Evolutionary conservation across 2,113 vertebrate species (phyloP).

Genomic region (Dromaius novaehollandiae): DNA sequence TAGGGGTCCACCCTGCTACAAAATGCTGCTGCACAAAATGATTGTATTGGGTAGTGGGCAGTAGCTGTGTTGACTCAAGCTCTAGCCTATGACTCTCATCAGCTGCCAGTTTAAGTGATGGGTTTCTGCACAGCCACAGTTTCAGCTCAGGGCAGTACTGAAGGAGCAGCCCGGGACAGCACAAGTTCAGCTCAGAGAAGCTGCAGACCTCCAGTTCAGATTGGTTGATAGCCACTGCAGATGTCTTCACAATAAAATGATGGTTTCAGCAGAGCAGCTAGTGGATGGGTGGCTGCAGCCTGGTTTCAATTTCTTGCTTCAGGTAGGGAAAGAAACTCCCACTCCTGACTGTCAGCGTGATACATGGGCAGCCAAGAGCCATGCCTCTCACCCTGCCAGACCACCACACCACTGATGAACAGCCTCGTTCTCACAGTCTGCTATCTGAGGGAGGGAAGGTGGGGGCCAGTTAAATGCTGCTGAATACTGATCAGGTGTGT

Average conservation of each 20-base stretch:
- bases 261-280: background rate
- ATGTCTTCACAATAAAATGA: background rate
- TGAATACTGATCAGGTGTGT: background rate
- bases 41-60: background rate
- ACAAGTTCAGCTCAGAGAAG: background rate
- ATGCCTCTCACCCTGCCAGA: background rate
- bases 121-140: background rate
- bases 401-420: background rate
- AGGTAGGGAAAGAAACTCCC: background rate
- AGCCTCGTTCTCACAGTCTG: background rate
- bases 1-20: fast-evolving
- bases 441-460: background rate
- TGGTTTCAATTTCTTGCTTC: background rate
- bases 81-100: background rate
- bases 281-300: background rate
- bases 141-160: background rate
- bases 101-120: background rate
- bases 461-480: background rate
- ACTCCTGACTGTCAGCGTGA: background rate
- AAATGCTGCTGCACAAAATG: background rate
- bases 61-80: background rate
- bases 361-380: background rate
- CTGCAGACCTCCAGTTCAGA: background rate
- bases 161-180: background rate
- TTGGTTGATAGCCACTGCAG: background rate